Evolutionary conservation across 2,113 vertebrate species (phyloP).

Genomic region (Corvus hawaiiensis): DNA sequence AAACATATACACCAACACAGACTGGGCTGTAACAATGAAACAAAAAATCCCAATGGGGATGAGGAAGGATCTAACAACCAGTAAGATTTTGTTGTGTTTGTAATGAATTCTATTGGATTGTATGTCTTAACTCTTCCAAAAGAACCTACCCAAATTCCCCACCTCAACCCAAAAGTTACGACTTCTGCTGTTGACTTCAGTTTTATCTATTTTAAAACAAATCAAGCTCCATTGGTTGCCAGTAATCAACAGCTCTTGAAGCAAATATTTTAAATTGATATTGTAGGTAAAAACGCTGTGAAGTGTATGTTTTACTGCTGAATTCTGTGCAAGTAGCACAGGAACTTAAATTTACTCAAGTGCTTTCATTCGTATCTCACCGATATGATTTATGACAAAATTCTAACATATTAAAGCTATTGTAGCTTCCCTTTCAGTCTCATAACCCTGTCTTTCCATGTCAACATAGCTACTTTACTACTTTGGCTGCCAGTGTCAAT

Average conservation of each 20-base stretch:
- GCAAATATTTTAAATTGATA: not conserved
- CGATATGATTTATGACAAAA: accelerated
- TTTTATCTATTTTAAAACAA: not conserved
- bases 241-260: not conserved
- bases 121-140: not conserved
- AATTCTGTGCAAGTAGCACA: not conserved
- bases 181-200: not conserved
- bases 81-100: slow-evolving; percentile 49
- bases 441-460: not conserved
- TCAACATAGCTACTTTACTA: not conserved
- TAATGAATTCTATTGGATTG: not conserved
- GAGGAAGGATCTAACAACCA: slow-evolving; percentile 76
- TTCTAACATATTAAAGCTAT: not conserved
- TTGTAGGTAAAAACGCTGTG: not conserved
- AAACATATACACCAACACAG: slow-evolving; percentile 71
- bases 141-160: not conserved
- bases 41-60: slow-evolving; percentile 62
- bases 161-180: not conserved
- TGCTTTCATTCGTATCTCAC: not conserved
- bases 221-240: not conserved
- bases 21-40: slow-evolving; percentile 69
- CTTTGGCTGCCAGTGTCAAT: not conserved
- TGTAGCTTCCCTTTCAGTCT: not conserved
- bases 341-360: not conserved
- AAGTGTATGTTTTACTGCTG: not conserved